Conservation (phyloP, 2,797 vertebrate genomes). For the Sebastolobus alascanus region DNA sequence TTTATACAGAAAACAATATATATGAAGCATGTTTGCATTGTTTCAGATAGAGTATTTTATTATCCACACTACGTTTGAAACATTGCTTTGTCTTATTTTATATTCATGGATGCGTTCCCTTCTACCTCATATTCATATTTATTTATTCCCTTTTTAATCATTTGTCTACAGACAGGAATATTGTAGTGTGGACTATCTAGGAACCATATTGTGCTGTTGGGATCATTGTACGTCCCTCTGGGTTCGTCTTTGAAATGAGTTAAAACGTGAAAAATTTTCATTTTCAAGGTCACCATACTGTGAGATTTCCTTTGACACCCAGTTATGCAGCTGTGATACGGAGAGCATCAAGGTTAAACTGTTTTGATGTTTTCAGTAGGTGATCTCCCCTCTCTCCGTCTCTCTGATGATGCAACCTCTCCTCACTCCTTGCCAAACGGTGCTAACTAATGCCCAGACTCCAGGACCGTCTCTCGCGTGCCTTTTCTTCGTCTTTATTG, state of each 20-base stretch:
- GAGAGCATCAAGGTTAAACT: conserved; percentile 74
- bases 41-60: background rate
- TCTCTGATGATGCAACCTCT: conserved; percentile 74
- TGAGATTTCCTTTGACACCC: conserved; percentile 46
- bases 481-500: conserved; percentile 28
- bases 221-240: background rate
- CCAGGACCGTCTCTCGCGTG: conserved; percentile 29
- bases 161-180: background rate
- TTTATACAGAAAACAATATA: conserved; percentile 23
- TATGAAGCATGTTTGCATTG: conserved; percentile 12
- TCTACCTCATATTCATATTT: conserved; percentile 9
- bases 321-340: conserved; percentile 49
- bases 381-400: conserved; percentile 60
- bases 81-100: conserved; percentile 9
- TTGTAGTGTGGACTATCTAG: background rate
- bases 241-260: conserved; percentile 15
- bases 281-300: conserved; percentile 52
- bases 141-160: conserved; percentile 23
- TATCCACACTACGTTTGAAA: conserved; percentile 15
- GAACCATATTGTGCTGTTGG: background rate
- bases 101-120: conserved; percentile 8
- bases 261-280: conserved; percentile 32
- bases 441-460: conserved; percentile 66
- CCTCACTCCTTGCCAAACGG: conserved; percentile 74
- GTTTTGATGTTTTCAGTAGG: conserved; percentile 74